Evolutionary conservation across 2,113 vertebrate genomes (phyloP), one percentile per base, ranked within the genome.

Genomic region (Melanocharis versteri): DNA sequence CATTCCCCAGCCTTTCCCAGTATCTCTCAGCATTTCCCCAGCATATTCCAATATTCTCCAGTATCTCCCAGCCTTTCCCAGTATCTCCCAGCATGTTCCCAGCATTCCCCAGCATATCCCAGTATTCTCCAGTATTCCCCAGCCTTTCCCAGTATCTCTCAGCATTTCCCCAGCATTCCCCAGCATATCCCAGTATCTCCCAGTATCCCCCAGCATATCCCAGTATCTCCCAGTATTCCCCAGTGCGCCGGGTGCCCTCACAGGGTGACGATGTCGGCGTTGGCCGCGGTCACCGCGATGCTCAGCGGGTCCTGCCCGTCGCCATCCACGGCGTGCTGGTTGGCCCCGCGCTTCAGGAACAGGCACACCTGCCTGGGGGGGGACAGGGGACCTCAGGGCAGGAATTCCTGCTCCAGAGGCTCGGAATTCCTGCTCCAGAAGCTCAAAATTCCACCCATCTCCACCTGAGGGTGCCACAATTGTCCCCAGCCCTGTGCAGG

Each of bases 251-350:
- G 45, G 48, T 3, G 53, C 40, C 8, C 99, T 97, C 96, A 99
- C 99, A 99, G 97, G 6, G 99, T 99, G 76, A 99, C 99, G 5
- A 99, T 99, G 95, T 99, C 99, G 0, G 99, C 99, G 1, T 99
- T 99, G 78, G 99, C 99, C 10, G 98, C 99, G 93, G 99, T 99
- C 31, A 99, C 99, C 0, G 99, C 99, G 13, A 99, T 99, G 71
- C 98, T 99, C 94, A 99, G 94, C 1, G 99, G 99, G 95, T 99
- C 99, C 93, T 99, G 99, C 79, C 99, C 98, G 4, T 99, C 98
- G 1, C 98, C 98, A 11, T 99, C 99, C 14, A 97, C 97, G 1
- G 99, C 98, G 1, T 98, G 98, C 96, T 99, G 99, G 9, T 99
- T 98, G 1, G 99, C 99, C 12, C 99, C 99, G 27, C 99, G 97